Conservation (phyloP, 2,888 invertebrate genomes). For the Chymomyza amoena region DNA sequence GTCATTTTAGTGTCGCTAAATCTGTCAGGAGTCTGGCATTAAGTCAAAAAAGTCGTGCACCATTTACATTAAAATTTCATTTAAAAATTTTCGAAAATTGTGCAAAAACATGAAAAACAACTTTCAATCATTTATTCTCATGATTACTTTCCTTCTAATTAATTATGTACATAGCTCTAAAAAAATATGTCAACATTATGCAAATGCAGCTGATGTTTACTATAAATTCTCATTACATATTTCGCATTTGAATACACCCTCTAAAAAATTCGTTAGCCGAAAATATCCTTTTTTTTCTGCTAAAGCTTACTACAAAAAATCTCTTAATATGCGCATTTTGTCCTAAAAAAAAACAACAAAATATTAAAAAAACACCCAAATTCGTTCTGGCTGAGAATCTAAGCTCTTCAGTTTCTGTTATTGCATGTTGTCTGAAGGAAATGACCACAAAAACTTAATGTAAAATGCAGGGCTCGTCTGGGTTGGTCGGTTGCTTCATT, state of each 20-base stretch:
- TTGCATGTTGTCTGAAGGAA: background rate
- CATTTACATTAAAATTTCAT: background rate
- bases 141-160: background rate
- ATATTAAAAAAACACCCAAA: conserved; percentile 32
- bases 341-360: conserved; percentile 20
- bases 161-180: background rate
- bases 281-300: conserved; percentile 19
- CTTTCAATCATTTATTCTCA: conserved; percentile 13
- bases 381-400: conserved; percentile 46
- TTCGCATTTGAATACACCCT: background rate
- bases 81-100: background rate
- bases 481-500: background rate
- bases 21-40: too few relatives aligned
- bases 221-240: conserved; percentile 35
- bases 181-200: conserved; percentile 20
- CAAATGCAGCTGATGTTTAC: conserved; percentile 51
- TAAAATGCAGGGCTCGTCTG: conserved; percentile 27
- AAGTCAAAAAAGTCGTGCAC: background rate
- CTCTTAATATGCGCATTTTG: background rate
- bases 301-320: background rate
- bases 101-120: conserved; percentile 21
- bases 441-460: conserved; percentile 17
- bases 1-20: too few relatives aligned
- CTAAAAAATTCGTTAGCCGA: background rate
- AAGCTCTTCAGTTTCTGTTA: conserved; percentile 8